phyloP scores from a whole-genome alignment of 2,797 vertebrate genomes.

The Vespertilio murinus region DNA sequence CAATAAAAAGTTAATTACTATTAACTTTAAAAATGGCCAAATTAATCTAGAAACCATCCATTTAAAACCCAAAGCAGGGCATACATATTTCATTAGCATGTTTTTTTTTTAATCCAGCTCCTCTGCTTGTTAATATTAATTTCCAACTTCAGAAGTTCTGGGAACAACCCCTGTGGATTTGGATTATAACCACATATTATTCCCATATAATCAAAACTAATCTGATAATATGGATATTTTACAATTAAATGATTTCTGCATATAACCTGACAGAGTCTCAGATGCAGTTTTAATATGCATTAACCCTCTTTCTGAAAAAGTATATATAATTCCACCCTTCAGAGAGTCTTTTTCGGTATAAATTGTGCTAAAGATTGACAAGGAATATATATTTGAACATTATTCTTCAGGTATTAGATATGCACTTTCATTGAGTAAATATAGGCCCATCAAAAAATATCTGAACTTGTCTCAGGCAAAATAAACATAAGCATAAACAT shows the following conservation, averaged over 20 bases:
- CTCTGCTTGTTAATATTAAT: neutral
- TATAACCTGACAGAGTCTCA: neutral
- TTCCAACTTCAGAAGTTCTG: neutral
- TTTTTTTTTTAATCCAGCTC: neutral
- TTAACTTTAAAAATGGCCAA: neutral
- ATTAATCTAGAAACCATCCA: neutral
- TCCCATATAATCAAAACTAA: neutral
- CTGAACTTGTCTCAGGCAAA: neutral
- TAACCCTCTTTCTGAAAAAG: neutral
- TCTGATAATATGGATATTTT: neutral
- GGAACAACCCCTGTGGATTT: neutral
- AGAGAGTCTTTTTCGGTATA: neutral
- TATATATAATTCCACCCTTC: neutral
- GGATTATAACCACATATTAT: neutral
- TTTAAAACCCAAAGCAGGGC: conserved; percentile 6
- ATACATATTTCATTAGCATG: neutral
- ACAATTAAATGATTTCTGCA: conserved; percentile 20
- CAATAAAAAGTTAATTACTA: too few relatives aligned
- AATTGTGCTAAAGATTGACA: neutral
- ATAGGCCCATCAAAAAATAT: neutral
- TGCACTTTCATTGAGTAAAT: neutral
- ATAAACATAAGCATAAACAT: neutral
- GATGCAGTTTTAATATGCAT: neutral
- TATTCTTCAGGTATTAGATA: neutral
- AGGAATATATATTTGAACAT: neutral